These are phyloP conservation scores for Gracilinanus agilis DNA, from an alignment of 2,113 vertebrate genomes.

Conservation along the genomic window DNA sequence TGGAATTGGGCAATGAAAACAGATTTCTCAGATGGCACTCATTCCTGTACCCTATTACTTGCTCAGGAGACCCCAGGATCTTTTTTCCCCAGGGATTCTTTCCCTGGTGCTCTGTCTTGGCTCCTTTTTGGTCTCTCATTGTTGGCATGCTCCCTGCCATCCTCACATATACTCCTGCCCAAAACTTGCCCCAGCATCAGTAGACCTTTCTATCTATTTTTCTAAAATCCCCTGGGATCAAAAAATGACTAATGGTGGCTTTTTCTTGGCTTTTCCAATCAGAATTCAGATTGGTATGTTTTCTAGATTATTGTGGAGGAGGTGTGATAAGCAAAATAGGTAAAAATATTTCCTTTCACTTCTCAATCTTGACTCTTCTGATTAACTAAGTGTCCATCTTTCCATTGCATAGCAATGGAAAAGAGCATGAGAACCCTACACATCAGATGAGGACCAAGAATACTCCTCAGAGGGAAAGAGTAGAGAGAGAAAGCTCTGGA, in stretches of 20 bases:
- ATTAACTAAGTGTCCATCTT: background rate
- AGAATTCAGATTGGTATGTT: background rate
- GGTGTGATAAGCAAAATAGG: background rate
- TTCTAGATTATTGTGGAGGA: background rate
- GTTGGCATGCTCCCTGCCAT: background rate
- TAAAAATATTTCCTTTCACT: background rate
- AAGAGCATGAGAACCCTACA: background rate
- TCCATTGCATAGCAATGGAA: background rate
- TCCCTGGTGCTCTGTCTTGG: background rate
- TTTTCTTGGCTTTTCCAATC: background rate
- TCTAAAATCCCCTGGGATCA: background rate
- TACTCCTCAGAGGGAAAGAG: background rate
- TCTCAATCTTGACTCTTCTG: background rate
- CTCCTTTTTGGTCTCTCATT: background rate
- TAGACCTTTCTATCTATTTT: background rate
- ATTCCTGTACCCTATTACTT: background rate
- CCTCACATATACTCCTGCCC: background rate
- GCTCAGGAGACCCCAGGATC: background rate
- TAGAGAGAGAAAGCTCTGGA: background rate
- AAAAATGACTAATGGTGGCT: background rate
- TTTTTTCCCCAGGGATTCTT: background rate
- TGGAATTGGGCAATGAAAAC: background rate
- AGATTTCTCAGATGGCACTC: background rate
- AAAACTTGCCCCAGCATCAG: background rate
- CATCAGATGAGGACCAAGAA: background rate